Percentiles rank a stretch among this genome's conserved stretches.
Conservation (phyloP, 2,797 vertebrate species). For the Huso huso region DNA sequence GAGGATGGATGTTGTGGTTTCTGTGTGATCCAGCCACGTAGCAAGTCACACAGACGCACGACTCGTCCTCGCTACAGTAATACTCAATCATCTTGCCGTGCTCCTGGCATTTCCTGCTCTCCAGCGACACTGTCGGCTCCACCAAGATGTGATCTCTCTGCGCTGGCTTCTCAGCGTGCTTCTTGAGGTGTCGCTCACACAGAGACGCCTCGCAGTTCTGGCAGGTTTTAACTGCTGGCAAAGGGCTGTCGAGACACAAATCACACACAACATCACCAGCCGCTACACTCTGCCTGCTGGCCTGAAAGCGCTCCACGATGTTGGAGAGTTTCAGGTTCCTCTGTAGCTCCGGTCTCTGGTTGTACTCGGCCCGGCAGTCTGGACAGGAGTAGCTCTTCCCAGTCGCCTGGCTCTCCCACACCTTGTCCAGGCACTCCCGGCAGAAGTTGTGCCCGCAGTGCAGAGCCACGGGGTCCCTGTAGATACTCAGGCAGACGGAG, state of each 20-base stretch:
- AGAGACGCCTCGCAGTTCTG: too few relatives aligned
- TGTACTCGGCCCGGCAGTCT: constrained; percentile 12
- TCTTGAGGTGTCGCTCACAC: too few relatives aligned
- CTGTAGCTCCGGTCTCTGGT: background rate
- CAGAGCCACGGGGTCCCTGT: constrained; percentile 16
- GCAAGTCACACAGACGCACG: constrained; percentile 14
- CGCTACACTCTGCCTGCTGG: background rate
- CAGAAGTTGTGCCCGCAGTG: constrained; percentile 25
- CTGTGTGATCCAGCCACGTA: constrained; percentile 1
- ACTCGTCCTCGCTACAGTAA: constrained; percentile 14
- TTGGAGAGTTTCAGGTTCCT: constrained; percentile 19
- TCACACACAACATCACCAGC: too few relatives aligned
- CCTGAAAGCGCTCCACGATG: constrained; percentile 12
- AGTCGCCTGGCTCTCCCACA: constrained; percentile 9
- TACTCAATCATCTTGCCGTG: constrained; percentile 15
- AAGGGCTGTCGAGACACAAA: too few relatives aligned
- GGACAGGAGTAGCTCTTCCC: constrained; percentile 10
- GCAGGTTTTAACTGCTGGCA: too few relatives aligned
- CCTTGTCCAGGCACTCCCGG: constrained; percentile 8
- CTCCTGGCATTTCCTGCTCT: background rate
- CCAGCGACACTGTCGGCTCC: too few relatives aligned
- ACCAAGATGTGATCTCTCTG: too few relatives aligned
- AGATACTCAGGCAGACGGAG: constrained; percentile 19
- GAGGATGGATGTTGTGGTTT: constrained; percentile 7
- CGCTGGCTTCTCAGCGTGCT: too few relatives aligned